Conservation (phyloP, 1,140 invertebrate species). For the Patella vulgata region DNA sequence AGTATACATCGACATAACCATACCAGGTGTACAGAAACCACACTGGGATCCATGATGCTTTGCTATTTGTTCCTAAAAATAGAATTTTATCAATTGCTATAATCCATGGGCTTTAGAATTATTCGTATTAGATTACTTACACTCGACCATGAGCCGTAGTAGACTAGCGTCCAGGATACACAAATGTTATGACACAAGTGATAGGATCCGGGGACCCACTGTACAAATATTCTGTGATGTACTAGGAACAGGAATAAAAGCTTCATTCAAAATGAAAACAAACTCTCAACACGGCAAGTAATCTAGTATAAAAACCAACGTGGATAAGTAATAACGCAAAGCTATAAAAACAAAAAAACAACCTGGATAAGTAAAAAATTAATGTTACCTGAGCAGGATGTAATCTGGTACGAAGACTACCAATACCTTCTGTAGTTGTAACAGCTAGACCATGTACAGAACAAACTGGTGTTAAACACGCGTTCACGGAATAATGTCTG, state of each 20-base stretch:
- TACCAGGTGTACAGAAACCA: constrained; percentile 67
- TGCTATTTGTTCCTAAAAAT: constrained; percentile 56
- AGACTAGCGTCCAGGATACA: background rate
- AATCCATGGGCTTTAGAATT: background rate
- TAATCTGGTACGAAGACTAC: constrained; percentile 71
- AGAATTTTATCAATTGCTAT: too few species aligned
- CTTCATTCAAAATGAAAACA: background rate
- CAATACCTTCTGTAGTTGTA: constrained; percentile 83
- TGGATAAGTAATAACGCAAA: too few species aligned
- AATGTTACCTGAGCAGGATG: constrained; percentile 63
- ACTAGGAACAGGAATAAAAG: too few species aligned
- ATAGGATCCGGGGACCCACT: too few species aligned
- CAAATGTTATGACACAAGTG: background rate
- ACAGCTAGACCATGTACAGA: constrained; percentile 80
- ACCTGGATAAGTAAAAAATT: too few species aligned
- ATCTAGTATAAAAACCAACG: too few species aligned
- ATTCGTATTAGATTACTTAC: background rate
- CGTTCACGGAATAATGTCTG: constrained; percentile 88
- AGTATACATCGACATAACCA: constrained; percentile 66
- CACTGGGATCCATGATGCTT: constrained; percentile 64
- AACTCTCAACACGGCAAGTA: background rate
- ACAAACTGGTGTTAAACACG: constrained; percentile 77
- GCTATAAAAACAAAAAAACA: too few species aligned
- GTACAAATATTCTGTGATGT: too few species aligned
- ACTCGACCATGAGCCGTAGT: background rate